Evolutionary conservation across 2,797 vertebrate species (phyloP), one percentile per base, ranked within the genome.

Genomic region (Adrianichthys oophorus): DNA sequence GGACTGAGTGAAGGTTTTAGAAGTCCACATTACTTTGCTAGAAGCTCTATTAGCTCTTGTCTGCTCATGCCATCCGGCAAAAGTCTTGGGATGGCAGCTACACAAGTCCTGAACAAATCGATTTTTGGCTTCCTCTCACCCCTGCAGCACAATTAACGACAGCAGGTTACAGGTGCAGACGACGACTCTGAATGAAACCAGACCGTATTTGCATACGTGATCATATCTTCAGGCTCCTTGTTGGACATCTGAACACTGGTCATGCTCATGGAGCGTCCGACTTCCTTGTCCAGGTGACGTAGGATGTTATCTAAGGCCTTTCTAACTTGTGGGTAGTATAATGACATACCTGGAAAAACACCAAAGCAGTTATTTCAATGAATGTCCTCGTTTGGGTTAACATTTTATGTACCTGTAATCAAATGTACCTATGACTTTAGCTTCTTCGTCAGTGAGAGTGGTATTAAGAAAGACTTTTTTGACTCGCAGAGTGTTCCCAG

Each of bases 391-490:
- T 6, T 15, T 51, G 3, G 47, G 5, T 24, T 54, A 40, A 32
- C 2, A 8, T 40, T 17, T 21, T 52, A 12, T 7, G 24, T 40
- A 21, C 45, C 4, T 29, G 57, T 7, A 41, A 16, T 19, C n/a
- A 40, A 47, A 81, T 92, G 23, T 56, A 99, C 98, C 98, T 85
- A 99, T 99, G 76, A 95, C 95, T 90, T 98, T 99, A 62, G 98
- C 98, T 88, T 99, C 98, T 86, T 99, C 98, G 68, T 99, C 98
- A 16, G 98, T 99, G 70, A 99, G 88, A 0, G 98, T 99, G 91
- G 98, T 98, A 89, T 96, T 98, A 48, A 99, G 95, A 80, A 99
- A 99, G 87, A 97, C 96, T 87, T 99, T 99, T 89, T 99, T 99
- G 67, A 99, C 97, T n/a, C 98, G 94, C 17, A 99, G 89, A n/a